A percentile compares a stretch with the other conserved stretches of the same genome.
Evolutionary conservation across 2,888 invertebrate species (phyloP).

Genomic region (Xanthostigma xanthostigma): DNA sequence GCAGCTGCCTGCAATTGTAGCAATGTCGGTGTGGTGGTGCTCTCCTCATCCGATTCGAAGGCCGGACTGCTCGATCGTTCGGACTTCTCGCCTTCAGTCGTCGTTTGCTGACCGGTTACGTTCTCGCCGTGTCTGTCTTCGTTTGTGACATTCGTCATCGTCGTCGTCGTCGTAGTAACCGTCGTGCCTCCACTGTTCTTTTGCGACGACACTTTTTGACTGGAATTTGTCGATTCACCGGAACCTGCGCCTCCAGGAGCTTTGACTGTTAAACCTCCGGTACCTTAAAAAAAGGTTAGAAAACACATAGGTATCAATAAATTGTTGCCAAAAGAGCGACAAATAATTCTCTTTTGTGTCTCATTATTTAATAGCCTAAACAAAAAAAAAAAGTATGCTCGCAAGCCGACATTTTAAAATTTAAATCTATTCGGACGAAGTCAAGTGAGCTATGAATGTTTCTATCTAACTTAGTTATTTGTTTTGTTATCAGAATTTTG

Average conservation of each 20-base stretch:
- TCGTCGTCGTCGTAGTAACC: conserved; percentile 41
- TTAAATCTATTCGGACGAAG: no score
- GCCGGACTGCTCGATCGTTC: conserved; percentile 85
- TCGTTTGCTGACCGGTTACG: conserved; percentile 13
- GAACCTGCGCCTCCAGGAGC: conserved; percentile 24
- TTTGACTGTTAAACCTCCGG: neutral
- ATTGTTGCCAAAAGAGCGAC: no score
- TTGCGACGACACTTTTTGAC: conserved; percentile 42
- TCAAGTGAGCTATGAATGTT: no score
- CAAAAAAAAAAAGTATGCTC: no score
- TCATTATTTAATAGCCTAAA: no score
- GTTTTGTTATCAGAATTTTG: no score
- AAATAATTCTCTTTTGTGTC: no score
- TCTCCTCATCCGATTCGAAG: conserved; percentile 90
- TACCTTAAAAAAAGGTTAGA: neutral
- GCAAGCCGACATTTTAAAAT: no score
- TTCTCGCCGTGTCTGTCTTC: conserved; percentile 18
- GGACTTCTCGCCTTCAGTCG: conserved; percentile 44
- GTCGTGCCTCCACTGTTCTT: conserved; percentile 41
- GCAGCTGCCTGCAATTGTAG: conserved; percentile 22
- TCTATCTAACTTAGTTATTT: no score
- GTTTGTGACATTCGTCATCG: conserved; percentile 18
- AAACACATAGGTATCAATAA: no score
- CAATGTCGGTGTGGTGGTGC: conserved; percentile 34
- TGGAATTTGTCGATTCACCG: conserved; percentile 39